Conservation (phyloP, 2,797 vertebrate genomes). For the Paramormyrops hopkinsi region DNA sequence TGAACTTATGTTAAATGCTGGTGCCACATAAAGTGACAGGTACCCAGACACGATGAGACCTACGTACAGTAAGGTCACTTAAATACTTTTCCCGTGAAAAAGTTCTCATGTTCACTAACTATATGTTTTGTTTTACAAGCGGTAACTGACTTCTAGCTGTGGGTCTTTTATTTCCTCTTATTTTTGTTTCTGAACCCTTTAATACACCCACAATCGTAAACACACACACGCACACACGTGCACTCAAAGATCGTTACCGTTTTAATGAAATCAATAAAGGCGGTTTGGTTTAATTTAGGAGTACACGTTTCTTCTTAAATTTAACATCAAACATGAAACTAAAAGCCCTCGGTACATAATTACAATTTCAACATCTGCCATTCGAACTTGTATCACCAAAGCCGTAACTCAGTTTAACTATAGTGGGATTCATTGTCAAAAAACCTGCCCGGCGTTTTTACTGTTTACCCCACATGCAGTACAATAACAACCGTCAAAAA, state of each 20-base stretch:
- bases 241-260: not conserved
- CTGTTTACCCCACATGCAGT: not conserved
- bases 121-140: not conserved
- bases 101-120: not conserved
- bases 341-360: not conserved
- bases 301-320: not conserved
- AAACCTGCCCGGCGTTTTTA: not conserved
- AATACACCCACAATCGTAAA: not conserved
- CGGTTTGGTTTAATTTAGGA: not conserved
- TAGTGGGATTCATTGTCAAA: not conserved
- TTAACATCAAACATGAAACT: not conserved
- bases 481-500: not conserved
- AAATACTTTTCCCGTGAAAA: not conserved
- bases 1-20: not conserved
- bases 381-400: not conserved
- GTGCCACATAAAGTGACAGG: not conserved
- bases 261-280: not conserved
- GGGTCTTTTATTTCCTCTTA: not conserved
- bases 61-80: not conserved
- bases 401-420: not conserved
- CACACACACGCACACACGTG: slow-evolving; percentile 6
- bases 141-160: not conserved
- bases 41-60: not conserved
- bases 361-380: not conserved
- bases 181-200: not conserved